Evolutionary conservation across 2,888 invertebrate genomes (phyloP), one percentile per base, ranked within the genome.

Genomic region (Tinea semifulvella): DNA sequence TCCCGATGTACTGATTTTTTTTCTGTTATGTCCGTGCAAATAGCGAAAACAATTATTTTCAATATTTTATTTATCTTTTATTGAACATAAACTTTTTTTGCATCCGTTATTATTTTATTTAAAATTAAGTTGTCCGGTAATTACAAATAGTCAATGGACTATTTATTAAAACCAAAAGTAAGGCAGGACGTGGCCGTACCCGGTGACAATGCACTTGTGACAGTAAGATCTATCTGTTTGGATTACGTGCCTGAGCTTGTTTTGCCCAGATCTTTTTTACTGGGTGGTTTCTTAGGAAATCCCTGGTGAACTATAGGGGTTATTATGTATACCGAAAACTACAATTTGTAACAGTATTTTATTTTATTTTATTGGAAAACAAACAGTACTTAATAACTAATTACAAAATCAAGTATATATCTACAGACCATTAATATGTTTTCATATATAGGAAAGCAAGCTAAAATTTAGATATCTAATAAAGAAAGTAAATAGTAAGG

Each of bases 151-250:
- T n/a, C n/a, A n/a, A n/a, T n/a, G n/a, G n/a, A n/a, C n/a, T 25
- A 38, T 17, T 38, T 17, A 38, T 14, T 11, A 35, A 38, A 18
- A 38, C 13, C 3, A 38, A 38, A 38, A 38, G 2, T 11, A 7
- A 13, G 14, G 2, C 31, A n/a, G n/a, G 31, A n/a, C 4, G 7
- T 40, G 11, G 22, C 22, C 40, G n/a, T 18, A 18, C 36, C 27
- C 44, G 42, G 48, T 43, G 44, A 48, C 50, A 47, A 46, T 44
- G 44, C 45, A 14, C 43, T 48, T 39, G 13, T 40, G 45, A 46
- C 67, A 60, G 58, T 51, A 56, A 67, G 63, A 65, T 61, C 61
- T 61, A 70, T 71, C 60, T 71, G 66, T 68, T 71, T 64, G 68
- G 65, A 69, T 71, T 69, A 73, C 63, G 62, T 61, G 47, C 45